phyloP scores from a whole-genome alignment of 1,140 invertebrate genomes.

The Lysiphlebus fabarum region DNA sequence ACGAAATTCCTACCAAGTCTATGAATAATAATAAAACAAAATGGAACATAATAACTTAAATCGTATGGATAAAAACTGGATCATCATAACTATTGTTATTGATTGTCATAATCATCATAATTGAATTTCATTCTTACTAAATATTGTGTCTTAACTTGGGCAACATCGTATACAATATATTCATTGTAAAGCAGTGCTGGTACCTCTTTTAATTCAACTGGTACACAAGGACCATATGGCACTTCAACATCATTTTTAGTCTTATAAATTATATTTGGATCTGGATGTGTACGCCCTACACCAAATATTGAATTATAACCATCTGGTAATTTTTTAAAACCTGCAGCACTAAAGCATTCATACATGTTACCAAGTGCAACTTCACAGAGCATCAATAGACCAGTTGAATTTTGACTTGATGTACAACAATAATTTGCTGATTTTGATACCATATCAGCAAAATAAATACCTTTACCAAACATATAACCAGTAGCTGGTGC shows the following conservation, averaged over 20 bases:
- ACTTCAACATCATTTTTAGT: constrained; percentile 66
- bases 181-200: constrained; percentile 80
- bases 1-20: too few species aligned
- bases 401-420: constrained; percentile 65
- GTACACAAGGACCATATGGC: constrained; percentile 64
- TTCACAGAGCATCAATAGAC: constrained; percentile 88
- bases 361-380: constrained; percentile 94
- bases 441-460: constrained; percentile 98
- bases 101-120: too few species aligned
- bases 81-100: too few species aligned
- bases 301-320: constrained; percentile 80
- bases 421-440: constrained; percentile 97
- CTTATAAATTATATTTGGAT: constrained; percentile 53
- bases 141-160: constrained; percentile 82
- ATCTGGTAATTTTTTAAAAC: constrained; percentile 73
- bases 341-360: constrained; percentile 67
- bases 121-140: constrained; percentile 78
- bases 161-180: constrained; percentile 88
- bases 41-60: too few species aligned
- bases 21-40: too few species aligned
- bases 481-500: constrained; percentile 94
- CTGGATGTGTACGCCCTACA: constrained; percentile 71
- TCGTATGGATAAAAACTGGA: too few species aligned
- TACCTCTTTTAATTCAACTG: constrained; percentile 43
- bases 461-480: constrained; percentile 96